Conservation (phyloP, 2,797 vertebrate genomes). For the Sebastes aleutianus region DNA sequence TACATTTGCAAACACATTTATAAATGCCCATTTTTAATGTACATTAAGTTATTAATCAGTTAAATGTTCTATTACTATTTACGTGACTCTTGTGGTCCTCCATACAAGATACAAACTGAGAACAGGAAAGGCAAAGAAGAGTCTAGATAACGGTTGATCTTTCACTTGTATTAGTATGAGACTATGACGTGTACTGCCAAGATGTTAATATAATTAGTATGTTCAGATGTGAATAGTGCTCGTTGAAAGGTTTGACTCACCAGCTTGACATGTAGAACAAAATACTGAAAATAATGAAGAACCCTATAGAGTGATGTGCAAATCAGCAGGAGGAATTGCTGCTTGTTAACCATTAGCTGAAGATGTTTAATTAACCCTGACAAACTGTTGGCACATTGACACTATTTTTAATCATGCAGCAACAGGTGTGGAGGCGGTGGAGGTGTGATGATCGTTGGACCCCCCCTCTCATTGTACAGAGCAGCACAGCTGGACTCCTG, state of each 20-base stretch:
- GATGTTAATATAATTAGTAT: not conserved
- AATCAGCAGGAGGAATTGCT: not conserved
- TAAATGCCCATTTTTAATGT: too few relatives aligned
- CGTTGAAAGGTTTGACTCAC: not conserved
- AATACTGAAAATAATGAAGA: not conserved
- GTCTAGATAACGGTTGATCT: rapidly evolving
- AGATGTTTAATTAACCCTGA: constrained; percentile 16
- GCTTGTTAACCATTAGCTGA: not conserved
- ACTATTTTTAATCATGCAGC: not conserved
- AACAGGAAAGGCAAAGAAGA: not conserved
- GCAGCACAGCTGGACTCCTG: constrained; percentile 42
- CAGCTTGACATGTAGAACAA: not conserved
- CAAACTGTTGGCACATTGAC: not conserved
- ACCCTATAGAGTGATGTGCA: not conserved
- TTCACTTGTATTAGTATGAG: not conserved
- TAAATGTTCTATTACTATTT: too few relatives aligned
- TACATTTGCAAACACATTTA: too few relatives aligned
- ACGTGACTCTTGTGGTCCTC: too few relatives aligned
- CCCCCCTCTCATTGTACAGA: not conserved
- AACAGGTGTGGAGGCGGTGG: not conserved
- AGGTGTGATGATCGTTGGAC: not conserved
- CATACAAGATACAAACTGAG: too few relatives aligned
- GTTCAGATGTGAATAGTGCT: not conserved
- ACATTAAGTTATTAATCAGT: too few relatives aligned
- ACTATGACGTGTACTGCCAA: not conserved